A percentile compares a stretch with the other conserved stretches of the same genome.
Evolutionary conservation across 2,888 invertebrate genomes (phyloP).

Genomic region (Tipula confusa): DNA sequence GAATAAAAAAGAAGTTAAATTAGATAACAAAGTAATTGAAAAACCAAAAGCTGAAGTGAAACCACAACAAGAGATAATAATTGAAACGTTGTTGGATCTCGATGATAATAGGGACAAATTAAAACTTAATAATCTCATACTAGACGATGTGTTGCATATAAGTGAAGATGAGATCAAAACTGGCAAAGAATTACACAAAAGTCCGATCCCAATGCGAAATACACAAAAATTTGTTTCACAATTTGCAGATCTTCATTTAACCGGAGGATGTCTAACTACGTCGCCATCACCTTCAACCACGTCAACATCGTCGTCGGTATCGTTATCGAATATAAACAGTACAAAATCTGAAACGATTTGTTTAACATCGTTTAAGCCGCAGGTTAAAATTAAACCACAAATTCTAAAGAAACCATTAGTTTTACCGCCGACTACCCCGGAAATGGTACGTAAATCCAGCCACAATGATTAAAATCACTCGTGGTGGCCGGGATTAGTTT

Average conservation of each 20-base stretch:
- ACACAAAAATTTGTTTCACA: conserved; percentile 61
- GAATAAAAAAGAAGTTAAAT: conserved; percentile 37
- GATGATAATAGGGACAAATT: neutral
- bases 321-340: conserved; percentile 41
- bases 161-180: conserved; percentile 37
- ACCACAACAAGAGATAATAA: conserved; percentile 35
- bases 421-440: conserved; percentile 37
- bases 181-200: conserved; percentile 41
- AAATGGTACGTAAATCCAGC: conserved; percentile 33
- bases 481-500: neutral
- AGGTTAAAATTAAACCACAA: conserved; percentile 75
- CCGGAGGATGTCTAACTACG: conserved; percentile 52
- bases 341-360: conserved; percentile 35
- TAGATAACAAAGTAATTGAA: conserved; percentile 40
- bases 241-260: conserved; percentile 61
- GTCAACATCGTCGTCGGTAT: conserved; percentile 37
- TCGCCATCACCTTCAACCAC: conserved; percentile 39
- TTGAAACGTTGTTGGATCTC: conserved; percentile 21
- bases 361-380: conserved; percentile 57
- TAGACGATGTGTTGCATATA: conserved; percentile 37
- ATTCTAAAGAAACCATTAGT: conserved; percentile 63
- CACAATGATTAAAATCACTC: neutral
- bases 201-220: conserved; percentile 57
- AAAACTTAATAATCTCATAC: conserved; percentile 29
- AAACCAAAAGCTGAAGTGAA: conserved; percentile 37